Percentiles rank a stretch among this genome's conserved stretches.
Conservation (phyloP, 2,888 invertebrate species). For the Amphipoea oculea region DNA sequence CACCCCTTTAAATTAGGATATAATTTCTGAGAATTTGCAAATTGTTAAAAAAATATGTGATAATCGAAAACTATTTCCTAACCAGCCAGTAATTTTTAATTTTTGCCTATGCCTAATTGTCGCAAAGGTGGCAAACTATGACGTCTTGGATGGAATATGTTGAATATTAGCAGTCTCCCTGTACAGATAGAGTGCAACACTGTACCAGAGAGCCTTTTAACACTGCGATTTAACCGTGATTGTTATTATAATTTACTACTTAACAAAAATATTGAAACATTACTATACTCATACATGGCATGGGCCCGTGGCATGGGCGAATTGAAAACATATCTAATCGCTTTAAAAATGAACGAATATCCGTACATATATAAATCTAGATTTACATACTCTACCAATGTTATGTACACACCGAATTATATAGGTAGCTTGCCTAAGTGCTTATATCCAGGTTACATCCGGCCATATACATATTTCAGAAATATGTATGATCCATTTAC, state of each 20-base stretch:
- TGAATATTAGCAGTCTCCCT: neutral
- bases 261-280: neutral
- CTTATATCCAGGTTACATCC: neutral
- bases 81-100: neutral
- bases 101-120: neutral
- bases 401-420: neutral
- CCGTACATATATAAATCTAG: neutral
- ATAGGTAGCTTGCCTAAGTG: neutral
- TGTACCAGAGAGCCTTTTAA: neutral
- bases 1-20: neutral
- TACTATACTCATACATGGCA: neutral
- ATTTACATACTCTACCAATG: neutral
- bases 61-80: neutral
- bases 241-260: neutral
- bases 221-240: neutral
- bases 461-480: constrained; percentile 17
- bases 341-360: neutral
- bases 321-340: neutral
- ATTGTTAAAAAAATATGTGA: neutral
- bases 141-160: neutral
- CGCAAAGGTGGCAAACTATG: neutral
- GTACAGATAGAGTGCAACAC: neutral
- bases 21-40: neutral
- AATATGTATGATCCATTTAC: constrained; percentile 24
- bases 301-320: neutral